Percentiles rank a stretch among this genome's conserved stretches.
Conservation (phyloP, 2,113 vertebrate species). For the Anthoscopus minutus region DNA sequence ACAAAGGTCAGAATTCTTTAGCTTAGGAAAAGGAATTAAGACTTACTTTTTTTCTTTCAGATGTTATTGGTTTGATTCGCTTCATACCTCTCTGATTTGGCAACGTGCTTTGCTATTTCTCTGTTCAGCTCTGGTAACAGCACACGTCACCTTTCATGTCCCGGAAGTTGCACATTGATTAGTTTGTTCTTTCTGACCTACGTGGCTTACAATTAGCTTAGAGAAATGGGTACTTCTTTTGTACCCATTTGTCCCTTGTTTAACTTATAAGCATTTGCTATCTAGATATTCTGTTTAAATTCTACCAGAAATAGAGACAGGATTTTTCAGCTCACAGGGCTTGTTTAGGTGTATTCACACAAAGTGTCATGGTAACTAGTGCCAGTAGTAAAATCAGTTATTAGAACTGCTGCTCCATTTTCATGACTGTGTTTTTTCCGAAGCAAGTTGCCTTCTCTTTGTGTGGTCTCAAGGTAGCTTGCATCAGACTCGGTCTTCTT, state of each 20-base stretch:
- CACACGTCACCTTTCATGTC: not conserved
- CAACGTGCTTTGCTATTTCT: not conserved
- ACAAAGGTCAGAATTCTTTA: not conserved
- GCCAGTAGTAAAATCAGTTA: not conserved
- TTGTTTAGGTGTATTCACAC: not conserved
- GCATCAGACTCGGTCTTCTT: not conserved
- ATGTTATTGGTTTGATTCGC: not conserved
- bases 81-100: not conserved
- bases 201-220: not conserved
- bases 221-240: not conserved
- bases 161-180: not conserved
- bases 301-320: not conserved
- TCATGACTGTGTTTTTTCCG: not conserved
- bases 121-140: not conserved
- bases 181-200: not conserved
- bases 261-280: not conserved
- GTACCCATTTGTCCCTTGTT: too few species aligned
- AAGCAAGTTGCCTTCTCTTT: not conserved
- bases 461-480: not conserved
- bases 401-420: not conserved
- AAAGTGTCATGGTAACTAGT: not conserved
- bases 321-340: not conserved
- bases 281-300: not conserved
- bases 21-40: not conserved
- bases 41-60: not conserved